Base-by-base conservation (phyloP, 2,888 invertebrate genomes). In the Crioceris asparagi region DNA sequence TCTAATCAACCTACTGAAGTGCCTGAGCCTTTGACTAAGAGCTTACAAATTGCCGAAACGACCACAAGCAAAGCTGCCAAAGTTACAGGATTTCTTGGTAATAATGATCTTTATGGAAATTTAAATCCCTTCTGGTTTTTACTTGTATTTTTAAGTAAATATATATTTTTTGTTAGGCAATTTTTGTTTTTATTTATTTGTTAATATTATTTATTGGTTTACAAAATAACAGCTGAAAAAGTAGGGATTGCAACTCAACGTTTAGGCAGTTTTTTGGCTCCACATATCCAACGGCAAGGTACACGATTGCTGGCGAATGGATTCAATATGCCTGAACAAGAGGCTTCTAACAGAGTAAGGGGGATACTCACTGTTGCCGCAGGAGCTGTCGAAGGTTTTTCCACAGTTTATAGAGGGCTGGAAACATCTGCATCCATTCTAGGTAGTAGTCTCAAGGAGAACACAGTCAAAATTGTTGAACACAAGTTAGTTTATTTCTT, bases 391-490 rank as follows among this genome's bases (percentile, higher is more conserved):
- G 74, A 76, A 59, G 82, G 82, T 2, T 75, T 81, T 50, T 70
- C 74, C 1, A 80, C 81, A 0, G 72, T 85, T 8, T 83, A 80
- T 56, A 65, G 73, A 49, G 76, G 82, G 2, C 61, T 85, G 25
- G 83, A 85, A 53, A 67, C 71, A 32, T 82, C 83, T 1, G 82
- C 82, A 1, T 68, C 69, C 38, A 74, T 75, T 32, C 59, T 85
- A 33, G 82, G 78, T 6, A 60, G 55, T 21, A 74, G 66, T 53
- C 58, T 85, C 16, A 74, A 80, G 33, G 68, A 79, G 47, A 83
- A 84, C 59, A 83, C 83, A 1, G 83, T 83, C 1, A 72, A 74
- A 53, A 72, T 83, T 36, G 80, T 85, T 26, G 68, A 77, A 49
- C 75, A 84, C 55, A 82, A 76, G 82, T 83, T 65, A 63, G 69